phyloP scores from a whole-genome alignment of 2,113 vertebrate genomes.

The Zingel zingel region DNA sequence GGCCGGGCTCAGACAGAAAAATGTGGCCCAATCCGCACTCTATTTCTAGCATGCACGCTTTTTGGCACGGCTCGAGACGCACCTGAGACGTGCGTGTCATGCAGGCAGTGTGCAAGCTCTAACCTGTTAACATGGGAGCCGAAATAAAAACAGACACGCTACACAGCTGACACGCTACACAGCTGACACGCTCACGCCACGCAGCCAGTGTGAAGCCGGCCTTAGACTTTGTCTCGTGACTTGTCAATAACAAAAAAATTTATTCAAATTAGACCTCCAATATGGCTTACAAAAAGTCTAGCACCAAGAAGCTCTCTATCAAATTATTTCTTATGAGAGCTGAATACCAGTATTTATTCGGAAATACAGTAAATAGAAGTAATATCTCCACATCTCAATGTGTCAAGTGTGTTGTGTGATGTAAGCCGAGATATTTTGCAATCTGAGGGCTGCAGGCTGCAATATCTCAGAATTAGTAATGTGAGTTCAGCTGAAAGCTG shows the following conservation, averaged over 20 bases:
- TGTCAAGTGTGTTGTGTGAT: constrained; percentile 15
- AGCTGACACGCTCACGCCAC: too few species aligned
- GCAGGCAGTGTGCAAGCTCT: too few species aligned
- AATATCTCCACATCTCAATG: background rate
- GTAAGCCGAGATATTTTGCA: constrained; percentile 26
- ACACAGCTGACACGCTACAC: too few species aligned
- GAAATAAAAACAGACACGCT: too few species aligned
- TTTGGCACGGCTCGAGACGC: too few species aligned
- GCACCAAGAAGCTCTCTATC: background rate
- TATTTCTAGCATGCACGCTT: too few species aligned
- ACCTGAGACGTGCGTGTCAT: too few species aligned
- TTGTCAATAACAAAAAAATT: background rate
- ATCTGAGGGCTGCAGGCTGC: constrained; percentile 15
- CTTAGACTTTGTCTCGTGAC: background rate
- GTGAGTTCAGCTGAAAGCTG: constrained; percentile 1
- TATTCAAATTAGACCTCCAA: background rate
- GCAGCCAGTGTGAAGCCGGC: too few species aligned
- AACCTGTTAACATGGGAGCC: too few species aligned
- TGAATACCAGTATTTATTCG: background rate
- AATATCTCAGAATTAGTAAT: constrained; percentile 9
- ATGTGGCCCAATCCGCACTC: too few species aligned
- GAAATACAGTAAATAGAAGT: constrained; percentile 7
- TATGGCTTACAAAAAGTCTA: background rate
- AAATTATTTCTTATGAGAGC: background rate
- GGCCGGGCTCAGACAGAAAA: too few species aligned